Base-by-base conservation (phyloP, 2,113 vertebrate genomes). In the Aphelocoma coerulescens region DNA sequence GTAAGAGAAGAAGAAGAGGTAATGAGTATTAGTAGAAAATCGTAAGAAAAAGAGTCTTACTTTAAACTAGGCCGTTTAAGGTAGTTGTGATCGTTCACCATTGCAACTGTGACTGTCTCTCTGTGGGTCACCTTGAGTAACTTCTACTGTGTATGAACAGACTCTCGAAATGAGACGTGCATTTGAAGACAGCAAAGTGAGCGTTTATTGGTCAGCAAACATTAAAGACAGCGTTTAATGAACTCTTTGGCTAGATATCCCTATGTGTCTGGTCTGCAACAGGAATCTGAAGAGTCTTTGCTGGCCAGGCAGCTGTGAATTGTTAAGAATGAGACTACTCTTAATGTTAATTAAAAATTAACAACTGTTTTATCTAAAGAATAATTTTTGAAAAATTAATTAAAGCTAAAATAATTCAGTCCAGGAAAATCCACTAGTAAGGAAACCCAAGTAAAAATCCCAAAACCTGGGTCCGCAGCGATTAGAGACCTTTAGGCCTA, bases 211-310 rank as follows among this genome's bases (percentile, higher is more conserved):
- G 28, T 81, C 78, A 32, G 13, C 37, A 77, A 61, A 41, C 8
- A 6, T 59, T 48, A 61, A 48, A 82, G 21, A 19, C 33, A 48
- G 71, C 24, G 32, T 82, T 84, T 82, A 20, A 37, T n/a, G 58
- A 85, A 16, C 65, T 89, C n/a, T 41, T 43, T 44, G 44, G 18
- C 35, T 37, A 6, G 24, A n/a, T 14, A 11, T 28, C 3, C 0
- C 1, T 32, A 11, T 46, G 24, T 1, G 2, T 71, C 51, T 61
- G 22, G 13, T 67, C 77, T 39, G 16, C 4, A 7, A 1, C 21
- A 55, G 52, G 26, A 74, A 11, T n/a, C 30, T 35, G 16, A 21
- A 18, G 49, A 41, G 33, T 12, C 35, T 66, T 66, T 74, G 65
- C 66, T 63, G 62, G 46, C 30, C 52, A 37, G 52, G 61, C 21